Evolutionary conservation across 1,140 invertebrate species (phyloP), one percentile per base, ranked within the genome.

Genomic region (Zaprionus taronus): DNA sequence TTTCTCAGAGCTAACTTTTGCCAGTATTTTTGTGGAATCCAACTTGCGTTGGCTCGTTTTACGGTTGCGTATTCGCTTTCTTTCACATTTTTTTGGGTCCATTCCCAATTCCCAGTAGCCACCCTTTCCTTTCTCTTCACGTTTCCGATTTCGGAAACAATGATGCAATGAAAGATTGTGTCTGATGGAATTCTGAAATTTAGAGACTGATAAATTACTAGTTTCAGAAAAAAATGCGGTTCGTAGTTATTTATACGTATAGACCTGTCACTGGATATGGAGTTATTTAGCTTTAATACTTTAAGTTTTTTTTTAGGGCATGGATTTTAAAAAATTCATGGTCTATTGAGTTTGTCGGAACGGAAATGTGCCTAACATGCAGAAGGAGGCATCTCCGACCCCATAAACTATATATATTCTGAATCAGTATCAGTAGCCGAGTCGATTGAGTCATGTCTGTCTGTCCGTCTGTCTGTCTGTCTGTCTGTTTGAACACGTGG

Each of bases 61-160:
- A 5, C 92, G 81, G 62, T 93, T 93, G 2, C 92, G 74, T 28
- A 93, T 85, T 6, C 92, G 80, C 53, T 93, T 93, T 38, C 77
- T 77, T 24, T 92, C 87, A 62, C 82, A 85, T 66, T 93, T 93
- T 36, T 86, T 91, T 11, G 80, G 81, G 68, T 93, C 92, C 3
- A 93, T 76, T 5, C 89, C 91, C 24, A 93, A 60, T 58, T 93
- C 91, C 92, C 92, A 93, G 55, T 92, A 93, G 5, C 92, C 92
- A 14, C 92, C 92, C 65, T 93, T 93, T 1, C 92, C 92, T 34
- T 91, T 93, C 26, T 93, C 91, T 31, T 92, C 86, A 9, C 91
- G 90, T 38, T 91, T 93, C 11, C 84, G 82, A 26, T 92, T 93
- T 6, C 90, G 86, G 79, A 93, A 93, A 65, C 91, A 92, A n/a